Base-by-base conservation (phyloP, 2,113 vertebrate species). In the Callipepla squamata region DNA sequence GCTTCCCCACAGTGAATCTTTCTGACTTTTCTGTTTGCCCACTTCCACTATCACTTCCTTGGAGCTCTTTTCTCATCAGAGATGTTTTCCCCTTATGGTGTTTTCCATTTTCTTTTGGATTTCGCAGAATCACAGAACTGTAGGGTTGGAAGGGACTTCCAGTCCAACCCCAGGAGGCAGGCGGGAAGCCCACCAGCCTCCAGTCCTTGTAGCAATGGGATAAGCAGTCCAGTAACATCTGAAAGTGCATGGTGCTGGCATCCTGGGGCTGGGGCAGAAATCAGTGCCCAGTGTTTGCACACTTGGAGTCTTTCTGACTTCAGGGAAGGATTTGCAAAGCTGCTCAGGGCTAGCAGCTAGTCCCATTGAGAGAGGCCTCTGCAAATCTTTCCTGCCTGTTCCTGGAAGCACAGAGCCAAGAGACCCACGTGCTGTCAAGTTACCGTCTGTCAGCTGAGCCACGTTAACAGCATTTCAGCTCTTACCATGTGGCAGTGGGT, bases 281-380 rank as follows among this genome's bases (percentile, higher is more conserved):
- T 50, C 50, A 36, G 28, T 21, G 59, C 26, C 23, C 18, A 9
- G 7, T 17, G 15, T 48, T 74, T 25, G 14, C 38, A n/a, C 2
- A 3, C 5, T 1, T 9, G 25, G 70, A 58, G 48, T 10, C 76
- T 45, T 34, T 9, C 42, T 69, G 50, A 47, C 38, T 50, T 44
- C 16, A 57, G 34, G 78, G 40, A 79, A 92, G 45, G 82, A 61
- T 80, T 80, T 75, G 45, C 77, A 80, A 45, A 83, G 45, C 62
- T 69, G 11, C 36, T 28, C 19, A 53, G 61, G n/a, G 25, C 20
- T 63, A 67, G 28, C 19, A 32, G 51, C 47, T 48, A 48, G 6
- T 73, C 61, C 72, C 13, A 3, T 15, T 58, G 32, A n/a, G 58
- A 76, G 57, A 36, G 4, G 21, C 21, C 66, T 50, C 32, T 0